Conservation (phyloP, 2,113 vertebrate genomes). For the Rhea americana region DNA sequence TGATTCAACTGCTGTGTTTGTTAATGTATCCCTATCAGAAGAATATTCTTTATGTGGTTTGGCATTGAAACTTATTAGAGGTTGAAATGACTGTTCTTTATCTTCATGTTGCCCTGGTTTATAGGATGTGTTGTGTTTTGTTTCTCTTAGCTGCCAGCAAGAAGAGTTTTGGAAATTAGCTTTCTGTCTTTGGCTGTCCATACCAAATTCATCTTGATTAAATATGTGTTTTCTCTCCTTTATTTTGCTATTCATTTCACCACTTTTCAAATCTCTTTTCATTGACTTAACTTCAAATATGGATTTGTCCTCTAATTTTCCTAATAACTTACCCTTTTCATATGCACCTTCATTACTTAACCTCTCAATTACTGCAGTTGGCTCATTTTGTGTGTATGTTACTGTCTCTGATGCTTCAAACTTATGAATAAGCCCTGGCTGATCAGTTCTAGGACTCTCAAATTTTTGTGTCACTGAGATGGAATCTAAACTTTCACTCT, state of each 20-base stretch:
- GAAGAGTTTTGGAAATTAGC: conserved; percentile 49
- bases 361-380: conserved; percentile 48
- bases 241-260: conserved; percentile 70
- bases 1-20: conserved; percentile 72
- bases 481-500: conserved; percentile 70
- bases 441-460: conserved; percentile 59
- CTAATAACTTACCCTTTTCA: conserved; percentile 65
- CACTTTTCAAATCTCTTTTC: conserved; percentile 81
- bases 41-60: conserved; percentile 74
- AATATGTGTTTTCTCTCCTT: conserved; percentile 68
- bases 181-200: conserved; percentile 66
- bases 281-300: conserved; percentile 78
- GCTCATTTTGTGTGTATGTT: conserved; percentile 66
- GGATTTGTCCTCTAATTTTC: conserved; percentile 71
- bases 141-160: conserved; percentile 51
- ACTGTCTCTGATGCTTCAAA: conserved; percentile 75
- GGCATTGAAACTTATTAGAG: conserved; percentile 70
- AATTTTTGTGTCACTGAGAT: conserved; percentile 70
- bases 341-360: conserved; percentile 57
- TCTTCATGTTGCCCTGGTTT: conserved; percentile 40
- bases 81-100: conserved; percentile 60
- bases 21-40: conserved; percentile 76
- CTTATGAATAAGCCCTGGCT: conserved; percentile 68
- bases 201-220: conserved; percentile 71
- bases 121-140: conserved; percentile 12